Percentiles rank a stretch among this genome's conserved stretches.
These are phyloP conservation scores for Petrolisthes manimaculis DNA, from an alignment of 2,888 invertebrate species.

Conservation along the genomic window DNA sequence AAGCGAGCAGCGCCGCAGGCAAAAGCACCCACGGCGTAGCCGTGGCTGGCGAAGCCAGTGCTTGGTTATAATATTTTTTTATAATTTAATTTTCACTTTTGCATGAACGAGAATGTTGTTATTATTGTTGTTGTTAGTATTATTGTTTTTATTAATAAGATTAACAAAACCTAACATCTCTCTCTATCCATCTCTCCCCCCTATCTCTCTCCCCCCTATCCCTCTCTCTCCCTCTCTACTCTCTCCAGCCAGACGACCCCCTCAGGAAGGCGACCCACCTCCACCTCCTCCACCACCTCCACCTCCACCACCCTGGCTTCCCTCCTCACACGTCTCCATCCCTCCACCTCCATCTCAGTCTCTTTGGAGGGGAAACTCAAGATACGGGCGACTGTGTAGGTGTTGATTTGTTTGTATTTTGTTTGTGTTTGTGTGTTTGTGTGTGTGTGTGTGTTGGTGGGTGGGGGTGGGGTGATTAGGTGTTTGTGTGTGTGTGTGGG, in stretches of 20 bases:
- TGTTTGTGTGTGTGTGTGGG: no score
- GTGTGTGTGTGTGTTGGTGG: no score
- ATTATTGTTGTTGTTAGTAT: background rate
- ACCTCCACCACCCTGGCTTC: constrained; percentile 48
- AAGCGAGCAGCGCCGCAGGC: no score
- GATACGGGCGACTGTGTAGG: constrained; percentile 47
- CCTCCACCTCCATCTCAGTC: constrained; percentile 27
- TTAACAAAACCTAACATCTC: background rate
- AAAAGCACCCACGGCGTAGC: no score
- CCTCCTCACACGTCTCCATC: constrained; percentile 47
- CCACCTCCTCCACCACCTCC: constrained; percentile 38
- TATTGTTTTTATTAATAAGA: background rate
- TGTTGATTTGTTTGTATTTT: no score
- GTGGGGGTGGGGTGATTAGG: no score
- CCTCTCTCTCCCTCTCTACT: background rate
- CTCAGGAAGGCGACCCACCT: constrained; percentile 21
- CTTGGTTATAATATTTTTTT: background rate
- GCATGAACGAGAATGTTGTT: background rate
- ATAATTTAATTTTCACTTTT: background rate
- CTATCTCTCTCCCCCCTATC: background rate
- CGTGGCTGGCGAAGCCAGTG: no score
- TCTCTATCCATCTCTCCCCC: background rate
- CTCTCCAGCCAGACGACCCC: constrained; percentile 19
- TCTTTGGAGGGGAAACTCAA: constrained; percentile 56
- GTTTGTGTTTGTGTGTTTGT: no score